Base-by-base conservation (phyloP, 2,888 invertebrate species). In the Helicoverpa assulta region DNA sequence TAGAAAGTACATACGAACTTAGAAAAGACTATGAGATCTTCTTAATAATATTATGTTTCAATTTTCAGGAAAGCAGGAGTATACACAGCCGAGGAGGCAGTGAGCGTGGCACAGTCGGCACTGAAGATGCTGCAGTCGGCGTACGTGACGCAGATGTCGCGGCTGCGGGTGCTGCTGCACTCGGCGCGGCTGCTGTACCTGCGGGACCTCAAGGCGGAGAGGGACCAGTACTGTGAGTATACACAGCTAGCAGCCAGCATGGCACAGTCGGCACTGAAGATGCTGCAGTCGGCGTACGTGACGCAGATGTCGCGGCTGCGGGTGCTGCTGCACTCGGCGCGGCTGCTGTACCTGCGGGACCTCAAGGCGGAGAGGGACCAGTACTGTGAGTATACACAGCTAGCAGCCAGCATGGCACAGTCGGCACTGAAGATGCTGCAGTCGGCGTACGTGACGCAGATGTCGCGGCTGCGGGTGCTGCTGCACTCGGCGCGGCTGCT, bases 61-160 rank as follows among this genome's bases (percentile, higher is more conserved):
- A 50, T 58, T 84, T 80, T 58, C 92, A 99, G 98, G 93, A 98
- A 98, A 89, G 98, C 99, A 0, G 98, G 98, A 14, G 97, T 98
- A 0, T 99, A 97, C 90, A 98, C 99, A 0, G 98, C 98, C 0
- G 98, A 99, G 86, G 99, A 99, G 91, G 98, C 98, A 0, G 97
- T 98, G 5, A 96, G 96, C 37, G 97, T 98, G 43, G 97, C 98
- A 0, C 96, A 97, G 82, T 97, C 97, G 65, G 98, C 98, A 80
- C 93, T 99, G 55, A 96, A 97, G 16, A 96, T 97, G 55, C 94
- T 99, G 0, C 98, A 99, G 89, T 96, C 97, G 0, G 96, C 98
- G 0, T 99, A 99, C 88, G 96, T 98, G 37, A 97, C 97, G 52
- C 98, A 99, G 91, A 98, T 98, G 90, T 96, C 97, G 71, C 96